Conservation (phyloP, 2,888 invertebrate species). For the Microchrysa polita region DNA sequence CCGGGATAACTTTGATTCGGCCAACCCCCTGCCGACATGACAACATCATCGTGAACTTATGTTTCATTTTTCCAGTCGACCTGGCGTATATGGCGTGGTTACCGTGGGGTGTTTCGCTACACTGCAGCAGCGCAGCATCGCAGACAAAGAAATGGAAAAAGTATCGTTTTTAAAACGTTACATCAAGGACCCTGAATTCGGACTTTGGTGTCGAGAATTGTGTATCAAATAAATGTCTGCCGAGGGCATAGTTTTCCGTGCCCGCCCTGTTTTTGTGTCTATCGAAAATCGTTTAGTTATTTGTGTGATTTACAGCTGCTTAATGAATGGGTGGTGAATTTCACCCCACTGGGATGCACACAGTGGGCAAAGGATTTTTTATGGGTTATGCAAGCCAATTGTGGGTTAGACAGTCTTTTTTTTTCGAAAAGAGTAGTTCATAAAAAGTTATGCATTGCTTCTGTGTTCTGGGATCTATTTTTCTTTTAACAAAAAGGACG, state of each 20-base stretch:
- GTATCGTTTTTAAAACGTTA: constrained; percentile 17
- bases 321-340: constrained; percentile 21
- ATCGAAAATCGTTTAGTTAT: constrained; percentile 31
- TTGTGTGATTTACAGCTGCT: constrained; percentile 31
- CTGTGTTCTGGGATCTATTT: no score
- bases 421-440: background rate
- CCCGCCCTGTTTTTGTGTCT: constrained; percentile 28
- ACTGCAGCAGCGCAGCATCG: no score
- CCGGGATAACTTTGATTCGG: constrained; percentile 40
- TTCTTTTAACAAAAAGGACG: no score
- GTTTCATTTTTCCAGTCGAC: constrained; percentile 30
- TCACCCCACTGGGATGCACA: background rate
- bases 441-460: no score
- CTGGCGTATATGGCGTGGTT: constrained; percentile 9
- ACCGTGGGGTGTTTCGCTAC: constrained; percentile 22
- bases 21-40: constrained; percentile 41
- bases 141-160: constrained; percentile 6
- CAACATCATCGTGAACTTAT: constrained; percentile 16
- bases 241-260: background rate
- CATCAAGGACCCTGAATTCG: constrained; percentile 2
- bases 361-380: background rate
- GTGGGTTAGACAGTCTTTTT: constrained; percentile 35
- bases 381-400: constrained; percentile 21
- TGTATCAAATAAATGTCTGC: constrained; percentile 6
- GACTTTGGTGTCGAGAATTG: constrained; percentile 14